Percentiles rank a stretch among this genome's conserved stretches.
Evolutionary conservation across 2,113 vertebrate genomes (phyloP).

Genomic region (Gnathonemus longibarbis): DNA sequence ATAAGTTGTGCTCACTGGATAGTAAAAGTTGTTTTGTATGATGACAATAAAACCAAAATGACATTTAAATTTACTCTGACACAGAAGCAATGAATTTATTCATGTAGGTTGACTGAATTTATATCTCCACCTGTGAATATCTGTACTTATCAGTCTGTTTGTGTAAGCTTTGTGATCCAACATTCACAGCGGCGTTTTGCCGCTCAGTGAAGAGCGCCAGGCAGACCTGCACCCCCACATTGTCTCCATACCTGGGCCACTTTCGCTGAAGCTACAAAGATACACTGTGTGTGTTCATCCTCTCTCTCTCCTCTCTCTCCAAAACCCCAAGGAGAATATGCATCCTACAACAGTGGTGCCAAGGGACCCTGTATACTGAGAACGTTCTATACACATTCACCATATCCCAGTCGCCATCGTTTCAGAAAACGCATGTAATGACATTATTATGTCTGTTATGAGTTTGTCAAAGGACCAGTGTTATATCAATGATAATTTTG

Average conservation of each 20-base stretch:
- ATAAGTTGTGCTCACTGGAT: not conserved
- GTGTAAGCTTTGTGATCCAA: not conserved
- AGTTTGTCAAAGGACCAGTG: not conserved
- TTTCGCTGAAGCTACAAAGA: not conserved
- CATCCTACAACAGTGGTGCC: not conserved
- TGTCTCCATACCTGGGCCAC: not conserved
- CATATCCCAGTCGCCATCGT: not conserved
- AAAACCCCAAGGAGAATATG: not conserved
- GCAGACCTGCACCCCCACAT: not conserved
- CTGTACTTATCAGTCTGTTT: not conserved
- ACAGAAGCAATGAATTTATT: not conserved
- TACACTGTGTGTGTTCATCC: not conserved
- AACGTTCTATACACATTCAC: not conserved
- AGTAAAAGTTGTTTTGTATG: not conserved
- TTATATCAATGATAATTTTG: not conserved
- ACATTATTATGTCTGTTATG: not conserved
- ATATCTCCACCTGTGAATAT: not conserved
- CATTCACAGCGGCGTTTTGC: not conserved
- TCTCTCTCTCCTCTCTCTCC: not conserved
- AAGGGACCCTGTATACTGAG: not conserved
- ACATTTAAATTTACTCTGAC: not conserved
- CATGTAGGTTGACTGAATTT: not conserved
- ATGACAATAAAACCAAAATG: not conserved
- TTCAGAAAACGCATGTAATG: not conserved
- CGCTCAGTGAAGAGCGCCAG: not conserved